Conservation (phyloP, 2,888 invertebrate species). For the Coremacera marginata region DNA sequence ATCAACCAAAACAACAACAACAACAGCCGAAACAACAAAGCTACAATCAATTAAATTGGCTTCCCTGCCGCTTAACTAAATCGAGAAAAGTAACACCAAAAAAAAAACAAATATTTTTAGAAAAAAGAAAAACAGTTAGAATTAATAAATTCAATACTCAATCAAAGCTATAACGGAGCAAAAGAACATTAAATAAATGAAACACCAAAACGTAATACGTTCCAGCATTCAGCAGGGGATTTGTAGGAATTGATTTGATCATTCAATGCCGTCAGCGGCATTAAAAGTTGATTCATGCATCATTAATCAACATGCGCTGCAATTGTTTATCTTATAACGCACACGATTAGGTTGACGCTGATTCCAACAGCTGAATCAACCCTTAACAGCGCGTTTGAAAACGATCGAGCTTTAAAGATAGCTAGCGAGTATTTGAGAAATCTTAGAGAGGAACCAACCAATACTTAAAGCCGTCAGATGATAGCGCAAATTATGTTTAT, state of each 20-base stretch:
- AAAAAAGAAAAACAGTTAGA: background rate
- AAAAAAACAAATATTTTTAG: background rate
- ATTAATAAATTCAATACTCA: too few species aligned
- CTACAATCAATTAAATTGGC: background rate
- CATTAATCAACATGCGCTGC: conserved; percentile 10
- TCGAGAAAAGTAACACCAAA: background rate
- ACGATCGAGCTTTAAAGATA: background rate
- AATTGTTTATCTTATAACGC: background rate
- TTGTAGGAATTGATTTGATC: background rate
- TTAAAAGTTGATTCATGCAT: background rate
- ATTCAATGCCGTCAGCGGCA: background rate
- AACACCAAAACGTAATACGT: conserved; percentile 6
- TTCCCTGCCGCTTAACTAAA: background rate
- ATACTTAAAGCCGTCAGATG: background rate
- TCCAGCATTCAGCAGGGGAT: background rate
- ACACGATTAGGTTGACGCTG: background rate
- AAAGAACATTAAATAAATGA: background rate
- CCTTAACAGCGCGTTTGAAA: background rate
- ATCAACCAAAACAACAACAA: background rate
- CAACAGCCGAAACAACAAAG: background rate
- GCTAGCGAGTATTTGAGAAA: background rate
- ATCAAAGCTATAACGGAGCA: background rate
- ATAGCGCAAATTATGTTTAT: background rate
- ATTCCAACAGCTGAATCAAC: background rate
- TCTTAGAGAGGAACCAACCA: background rate